Conservation (phyloP, 2,797 vertebrate species). For the Melanotaenia pygmaea region DNA sequence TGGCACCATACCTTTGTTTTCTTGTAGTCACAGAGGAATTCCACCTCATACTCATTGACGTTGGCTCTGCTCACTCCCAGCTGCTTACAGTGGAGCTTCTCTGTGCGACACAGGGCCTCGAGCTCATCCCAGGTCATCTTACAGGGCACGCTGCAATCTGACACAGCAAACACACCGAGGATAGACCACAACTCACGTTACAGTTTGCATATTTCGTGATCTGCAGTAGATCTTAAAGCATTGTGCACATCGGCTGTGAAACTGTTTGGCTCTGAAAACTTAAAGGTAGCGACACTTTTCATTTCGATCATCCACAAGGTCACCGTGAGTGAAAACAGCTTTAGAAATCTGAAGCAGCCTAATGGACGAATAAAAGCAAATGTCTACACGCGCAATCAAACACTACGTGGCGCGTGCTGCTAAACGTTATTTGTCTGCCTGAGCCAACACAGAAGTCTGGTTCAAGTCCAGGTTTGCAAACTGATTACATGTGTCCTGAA, state of each 20-base stretch:
- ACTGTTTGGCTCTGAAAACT: too few species aligned
- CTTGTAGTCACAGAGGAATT: slow-evolving; percentile 91
- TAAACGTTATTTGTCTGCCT: background rate
- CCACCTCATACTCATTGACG: slow-evolving; percentile 88
- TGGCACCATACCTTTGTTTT: slow-evolving; percentile 64
- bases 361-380: background rate
- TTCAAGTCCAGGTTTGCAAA: background rate
- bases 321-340: too few species aligned
- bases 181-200: too few species aligned
- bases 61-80: slow-evolving; percentile 85
- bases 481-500: background rate
- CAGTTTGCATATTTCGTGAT: too few species aligned
- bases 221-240: too few species aligned
- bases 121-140: slow-evolving; percentile 84
- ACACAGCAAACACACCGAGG: slow-evolving; percentile 11
- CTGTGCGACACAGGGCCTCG: slow-evolving; percentile 81
- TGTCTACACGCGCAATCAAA: background rate
- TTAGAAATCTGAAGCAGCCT: background rate
- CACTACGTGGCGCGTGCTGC: background rate
- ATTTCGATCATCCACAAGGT: too few species aligned
- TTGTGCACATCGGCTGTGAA: too few species aligned
- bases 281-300: too few species aligned
- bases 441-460: background rate
- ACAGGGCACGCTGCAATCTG: slow-evolving; percentile 84
- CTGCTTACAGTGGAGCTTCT: slow-evolving; percentile 81